Evolutionary conservation across 92 coral and sea anemone genomes (phyloP).

Genomic region (Zoanthus gigantus): DNA sequence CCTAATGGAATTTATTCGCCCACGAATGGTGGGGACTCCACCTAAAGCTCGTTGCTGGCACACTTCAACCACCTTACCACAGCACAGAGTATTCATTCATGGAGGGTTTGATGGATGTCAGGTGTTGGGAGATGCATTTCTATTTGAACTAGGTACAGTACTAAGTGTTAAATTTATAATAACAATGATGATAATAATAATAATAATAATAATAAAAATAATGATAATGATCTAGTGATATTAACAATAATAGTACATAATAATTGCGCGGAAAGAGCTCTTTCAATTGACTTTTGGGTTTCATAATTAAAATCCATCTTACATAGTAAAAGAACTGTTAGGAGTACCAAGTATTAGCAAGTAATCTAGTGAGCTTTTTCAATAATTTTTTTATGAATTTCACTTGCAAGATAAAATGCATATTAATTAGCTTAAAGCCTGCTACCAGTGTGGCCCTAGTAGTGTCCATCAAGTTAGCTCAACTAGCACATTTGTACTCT

Average conservation of each 20-base stretch:
- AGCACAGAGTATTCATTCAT: conserved; percentile 78
- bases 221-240: neutral
- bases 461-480: too few relatives aligned
- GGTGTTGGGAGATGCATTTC: conserved; percentile 80
- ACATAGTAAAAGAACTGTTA: too few relatives aligned
- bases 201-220: neutral
- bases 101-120: conserved; percentile 92
- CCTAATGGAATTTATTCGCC: conserved; percentile 84
- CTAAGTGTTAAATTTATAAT: neutral
- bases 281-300: too few relatives aligned
- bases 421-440: too few relatives aligned
- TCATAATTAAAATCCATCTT: too few relatives aligned
- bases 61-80: conserved; percentile 74
- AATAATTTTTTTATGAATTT: too few relatives aligned
- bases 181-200: neutral
- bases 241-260: too few relatives aligned
- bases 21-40: conserved; percentile 70
- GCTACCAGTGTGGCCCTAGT: too few relatives aligned
- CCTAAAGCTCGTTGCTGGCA: conserved; percentile 97
- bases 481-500: neutral
- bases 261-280: too few relatives aligned
- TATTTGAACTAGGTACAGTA: conserved; percentile 78
- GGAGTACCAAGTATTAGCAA: too few relatives aligned
- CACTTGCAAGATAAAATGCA: too few relatives aligned
- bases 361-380: too few relatives aligned